Evolutionary conservation across 2,797 vertebrate genomes (phyloP).

Genomic region (Eidolon dupreanum): DNA sequence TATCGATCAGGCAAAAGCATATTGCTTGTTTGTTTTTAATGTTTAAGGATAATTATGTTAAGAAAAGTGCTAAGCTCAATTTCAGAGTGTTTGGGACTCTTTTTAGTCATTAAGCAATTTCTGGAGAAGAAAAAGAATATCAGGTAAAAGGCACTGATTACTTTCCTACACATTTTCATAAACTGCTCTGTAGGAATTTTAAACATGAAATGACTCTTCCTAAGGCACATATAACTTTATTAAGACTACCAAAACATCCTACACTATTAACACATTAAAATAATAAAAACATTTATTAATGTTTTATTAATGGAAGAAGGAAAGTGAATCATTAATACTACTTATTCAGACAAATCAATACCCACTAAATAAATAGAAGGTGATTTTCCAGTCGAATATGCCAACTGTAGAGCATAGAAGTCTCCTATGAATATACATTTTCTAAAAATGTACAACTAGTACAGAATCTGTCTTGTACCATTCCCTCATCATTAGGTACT

Average conservation of each 20-base stretch:
- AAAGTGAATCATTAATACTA: constrained; percentile 18
- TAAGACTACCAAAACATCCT: not conserved
- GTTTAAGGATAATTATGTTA: not conserved
- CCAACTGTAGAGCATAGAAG: not conserved
- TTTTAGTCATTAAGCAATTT: constrained; percentile 12
- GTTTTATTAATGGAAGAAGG: not conserved
- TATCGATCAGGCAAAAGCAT: not conserved
- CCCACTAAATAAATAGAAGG: not conserved
- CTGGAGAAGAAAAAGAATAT: not conserved
- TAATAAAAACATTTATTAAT: constrained; percentile 10
- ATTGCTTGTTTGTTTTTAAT: not conserved
- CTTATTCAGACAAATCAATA: not conserved
- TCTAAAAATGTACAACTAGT: not conserved
- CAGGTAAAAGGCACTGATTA: not conserved
- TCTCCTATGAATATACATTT: not conserved
- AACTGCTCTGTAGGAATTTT: not conserved
- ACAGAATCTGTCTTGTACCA: not conserved
- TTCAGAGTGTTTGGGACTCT: not conserved
- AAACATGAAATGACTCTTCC: not conserved
- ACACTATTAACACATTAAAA: not conserved
- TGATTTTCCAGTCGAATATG: not conserved
- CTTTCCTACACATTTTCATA: not conserved
- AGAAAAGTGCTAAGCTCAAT: not conserved
- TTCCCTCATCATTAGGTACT: not conserved
- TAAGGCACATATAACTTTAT: not conserved